Base-by-base conservation (phyloP, 2,888 invertebrate species). In the Cephalotes varians region DNA sequence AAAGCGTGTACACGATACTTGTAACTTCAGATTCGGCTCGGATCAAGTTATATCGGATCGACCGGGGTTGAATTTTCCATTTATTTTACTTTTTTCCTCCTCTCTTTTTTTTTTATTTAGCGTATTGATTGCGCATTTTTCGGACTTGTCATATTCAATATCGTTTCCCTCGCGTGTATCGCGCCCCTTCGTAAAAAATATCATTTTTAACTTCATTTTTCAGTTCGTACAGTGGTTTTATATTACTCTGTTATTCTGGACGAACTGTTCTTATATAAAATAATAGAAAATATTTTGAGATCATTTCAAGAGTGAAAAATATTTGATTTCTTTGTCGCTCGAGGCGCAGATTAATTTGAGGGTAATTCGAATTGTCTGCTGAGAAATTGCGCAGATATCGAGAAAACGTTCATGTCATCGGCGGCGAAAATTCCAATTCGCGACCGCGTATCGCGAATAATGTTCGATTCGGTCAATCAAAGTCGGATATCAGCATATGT, bases 381-480 rank as follows among this genome's bases (percentile, higher is more conserved):
- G 62, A 44, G 44, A 34, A 62, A 76, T 64, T 64, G 54, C 34
- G 18, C 3, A 25, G 1, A 12, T 25, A 74, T 74, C 25, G 47
- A 21, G 49, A 82, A 47, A 54, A 56, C 21, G 28, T 58, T 47
- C 65, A 54, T 47, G 44, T 34, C 54, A 34, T 28, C 81, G 62
- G 4, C 34, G 25, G n/a, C 76, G n/a, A 54, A 65, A 81, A 72
- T 83, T 65, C 37, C 40, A 9, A 44, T 10, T 10, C 40, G 40
- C 40, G 10, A 0, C n/a, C 10, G 40, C 40, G 1, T 56, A 28
- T 64, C 49, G 34, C 64, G 71, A n/a, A 82, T 71, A 83, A 83
- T 65, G 73, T 73, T 60, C 65, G 40, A 58, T 71, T 71, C 51
- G 49, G 12, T 44, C 58, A 56, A 40, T 28, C 62, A 73, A 79